Base-by-base conservation (phyloP, 2,797 vertebrate species). In the Buceros bicornis region DNA sequence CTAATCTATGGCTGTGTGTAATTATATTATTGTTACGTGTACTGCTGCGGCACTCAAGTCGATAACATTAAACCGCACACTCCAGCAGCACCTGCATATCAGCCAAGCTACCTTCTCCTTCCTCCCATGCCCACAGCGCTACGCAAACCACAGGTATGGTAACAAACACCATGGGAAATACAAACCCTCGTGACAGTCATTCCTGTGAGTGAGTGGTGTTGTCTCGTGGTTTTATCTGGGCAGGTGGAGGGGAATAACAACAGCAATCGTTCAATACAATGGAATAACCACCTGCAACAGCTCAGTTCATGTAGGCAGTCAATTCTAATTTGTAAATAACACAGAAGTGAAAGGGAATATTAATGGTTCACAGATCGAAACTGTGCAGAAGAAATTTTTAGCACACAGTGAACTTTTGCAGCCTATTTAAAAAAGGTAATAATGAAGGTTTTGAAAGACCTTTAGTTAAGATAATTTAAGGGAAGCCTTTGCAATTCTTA, bases 401-500 rank as follows among this genome's bases (percentile, higher is more conserved):
- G 65, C 28, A 15, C 43, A 37, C 8, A 11, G 25, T 47, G 74
- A 78, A 35, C 56, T 94, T 97, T 71, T 86, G 53, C 82, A 79
- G 71, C 60, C 33, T 6, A 37, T 84, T 73, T 69, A 65, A 87
- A 95, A 87, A 76, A 65, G 17, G 66, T 74, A 31, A 71, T 96
- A 65, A 70, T 87, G 53, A 31, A 96, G 82, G 62, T 79, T 93
- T 80, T 93, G 73, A 92, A 94, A 83, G 64, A 54, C 60, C 50
- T 84, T 95, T 96, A 96, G 93, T 92, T 97, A 73, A 77, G 88
- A 45, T 4, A 65, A 37, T 70, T 61, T 51, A 69, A 92, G 74
- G 35, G 47, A 96, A 90, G 56, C 35, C 47, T 89, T 95, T 88
- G 73, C 40, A 97, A 92, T 91, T 96, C 92, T 54, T 48, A 56